Base-by-base conservation (phyloP, 2,113 vertebrate species). In the Serranochromis macrocephalus region DNA sequence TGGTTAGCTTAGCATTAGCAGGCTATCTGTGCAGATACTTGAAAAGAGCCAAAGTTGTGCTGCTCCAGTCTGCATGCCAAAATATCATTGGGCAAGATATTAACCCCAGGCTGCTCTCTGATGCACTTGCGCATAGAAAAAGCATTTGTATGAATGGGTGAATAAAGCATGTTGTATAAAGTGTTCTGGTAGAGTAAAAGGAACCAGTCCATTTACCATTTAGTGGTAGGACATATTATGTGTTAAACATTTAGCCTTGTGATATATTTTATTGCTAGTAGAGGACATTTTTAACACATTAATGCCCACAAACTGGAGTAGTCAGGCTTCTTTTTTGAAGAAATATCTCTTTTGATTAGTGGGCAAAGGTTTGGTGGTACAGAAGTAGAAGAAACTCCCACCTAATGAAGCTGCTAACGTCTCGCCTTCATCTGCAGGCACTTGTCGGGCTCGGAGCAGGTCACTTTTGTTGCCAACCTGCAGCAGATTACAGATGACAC, bases 401-500 rank as follows among this genome's bases (percentile, higher is more conserved):
- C 97, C 97, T 86, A 98, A 95, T 49, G 98, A 97, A 1, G 94
- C 19, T 3, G 98, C 98, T 51, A 98, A 92, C 9, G 97, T 96
- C 92, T 97, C 96, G 6, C 98, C 98, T 13, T 98, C 97, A 12
- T 94, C 96, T 17, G 97, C 94, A 4, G 96, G 95, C 87, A 98
- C 98, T 87, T 98, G 98, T 85, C 98, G 95, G 26, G 98, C 98
- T 31, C 97, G 92, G 47, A 98, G 95, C 53, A 99, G 95, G 94
- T 99, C 98, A 2, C 96, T 97, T 95, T 99, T 99, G 96, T 99
- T 99, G 5, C 97, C 98, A 86, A 98, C 94, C 95, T 96, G 93
- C 57, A 87, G 38, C 17, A 73, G 91, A 93, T 92, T 88, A 87
- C 82, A 94, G 93, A 88, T 90, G 81, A 92, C 24, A 84, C 45